Evolutionary conservation across 2,113 vertebrate genomes (phyloP).

Genomic region (Aviceda subcristata): DNA sequence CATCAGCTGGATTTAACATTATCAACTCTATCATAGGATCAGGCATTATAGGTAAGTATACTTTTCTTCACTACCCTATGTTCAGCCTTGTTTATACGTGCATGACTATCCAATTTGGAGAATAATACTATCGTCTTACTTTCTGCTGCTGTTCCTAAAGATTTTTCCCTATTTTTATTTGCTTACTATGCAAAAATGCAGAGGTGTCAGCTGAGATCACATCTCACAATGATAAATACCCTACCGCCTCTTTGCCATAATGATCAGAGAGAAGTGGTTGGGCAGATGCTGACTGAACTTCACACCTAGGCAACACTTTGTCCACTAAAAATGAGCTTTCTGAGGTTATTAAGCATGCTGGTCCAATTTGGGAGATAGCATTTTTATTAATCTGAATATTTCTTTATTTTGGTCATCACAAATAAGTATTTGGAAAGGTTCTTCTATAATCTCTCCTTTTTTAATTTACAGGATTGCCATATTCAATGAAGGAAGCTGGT

Average conservation of each 20-base stretch:
- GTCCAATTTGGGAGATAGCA: background rate
- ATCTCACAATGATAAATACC: background rate
- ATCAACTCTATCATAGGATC: slow-evolving; percentile 96
- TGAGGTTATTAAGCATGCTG: background rate
- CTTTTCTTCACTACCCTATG: background rate
- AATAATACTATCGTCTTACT: background rate
- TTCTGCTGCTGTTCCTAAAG: background rate
- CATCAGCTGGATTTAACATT: slow-evolving; percentile 89
- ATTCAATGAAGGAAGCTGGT: slow-evolving; percentile 91
- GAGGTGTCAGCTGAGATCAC: background rate
- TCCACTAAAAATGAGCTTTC: background rate
- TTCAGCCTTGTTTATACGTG: background rate
- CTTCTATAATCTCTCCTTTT: background rate
- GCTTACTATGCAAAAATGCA: background rate
- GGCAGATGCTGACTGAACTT: background rate
- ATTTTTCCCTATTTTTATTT: background rate
- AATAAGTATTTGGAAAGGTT: background rate
- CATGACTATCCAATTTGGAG: background rate
- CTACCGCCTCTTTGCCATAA: background rate
- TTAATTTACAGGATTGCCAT: slow-evolving; percentile 85
- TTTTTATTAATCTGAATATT: background rate
- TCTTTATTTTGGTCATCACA: background rate
- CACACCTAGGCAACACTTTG: background rate
- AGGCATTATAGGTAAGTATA: slow-evolving; percentile 85
- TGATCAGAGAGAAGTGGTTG: background rate